Conservation (phyloP, 2,888 invertebrate genomes). For the Hydroisotoma schaefferi region DNA sequence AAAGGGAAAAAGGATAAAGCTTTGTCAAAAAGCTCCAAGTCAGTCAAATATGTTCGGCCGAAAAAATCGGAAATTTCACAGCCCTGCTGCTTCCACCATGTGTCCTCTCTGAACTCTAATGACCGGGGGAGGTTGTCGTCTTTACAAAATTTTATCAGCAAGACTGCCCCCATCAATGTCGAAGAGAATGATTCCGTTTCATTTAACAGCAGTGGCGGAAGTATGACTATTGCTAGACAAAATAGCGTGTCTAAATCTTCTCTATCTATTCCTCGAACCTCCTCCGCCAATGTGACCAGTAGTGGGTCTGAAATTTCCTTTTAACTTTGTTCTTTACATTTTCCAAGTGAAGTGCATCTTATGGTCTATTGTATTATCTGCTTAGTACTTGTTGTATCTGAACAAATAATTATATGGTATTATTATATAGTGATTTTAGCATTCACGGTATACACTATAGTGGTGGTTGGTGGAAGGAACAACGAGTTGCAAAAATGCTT, state of each 20-base stretch:
- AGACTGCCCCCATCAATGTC: too few relatives aligned
- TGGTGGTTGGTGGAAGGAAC: too few relatives aligned
- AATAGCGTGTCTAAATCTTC: constrained; percentile 1
- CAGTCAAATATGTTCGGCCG: constrained; percentile 53
- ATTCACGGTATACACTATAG: too few relatives aligned
- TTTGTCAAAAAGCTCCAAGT: constrained; percentile 34
- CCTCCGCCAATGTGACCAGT: constrained; percentile 3
- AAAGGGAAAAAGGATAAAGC: constrained; percentile 47
- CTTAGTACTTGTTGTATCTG: too few relatives aligned
- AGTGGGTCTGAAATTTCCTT: constrained; percentile 27
- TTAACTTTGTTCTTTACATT: constrained; percentile 2
- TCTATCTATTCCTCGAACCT: constrained; percentile 12
- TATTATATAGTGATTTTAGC: too few relatives aligned
- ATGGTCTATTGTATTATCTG: too few relatives aligned
- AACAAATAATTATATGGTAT: too few relatives aligned
- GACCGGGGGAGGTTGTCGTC: constrained; percentile 45
- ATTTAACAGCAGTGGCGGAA: background rate
- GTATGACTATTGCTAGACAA: background rate
- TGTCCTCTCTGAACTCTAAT: constrained; percentile 56
- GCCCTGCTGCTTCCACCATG: constrained; percentile 80
- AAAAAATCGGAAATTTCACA: constrained; percentile 77
- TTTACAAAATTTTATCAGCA: constrained; percentile 43
- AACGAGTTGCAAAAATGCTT: too few relatives aligned
- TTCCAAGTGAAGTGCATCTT: too few relatives aligned
- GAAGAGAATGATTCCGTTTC: constrained; percentile 8